Evolutionary conservation across 2,888 invertebrate species (phyloP).

Genomic region (Habroteleia sp.): DNA sequence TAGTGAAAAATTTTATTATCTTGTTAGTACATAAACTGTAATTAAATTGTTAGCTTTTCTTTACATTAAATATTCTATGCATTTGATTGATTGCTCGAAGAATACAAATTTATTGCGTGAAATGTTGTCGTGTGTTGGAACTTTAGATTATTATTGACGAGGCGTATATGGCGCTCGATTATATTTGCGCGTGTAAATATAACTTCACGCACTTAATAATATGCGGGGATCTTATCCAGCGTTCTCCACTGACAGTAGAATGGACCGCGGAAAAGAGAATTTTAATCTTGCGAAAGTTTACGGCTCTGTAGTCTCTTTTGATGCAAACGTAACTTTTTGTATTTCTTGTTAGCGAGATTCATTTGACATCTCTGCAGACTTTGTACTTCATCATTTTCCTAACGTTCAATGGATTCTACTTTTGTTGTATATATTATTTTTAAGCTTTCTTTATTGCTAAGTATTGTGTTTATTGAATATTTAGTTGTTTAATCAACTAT

Average conservation of each 20-base stretch:
- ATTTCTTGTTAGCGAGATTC: conserved; percentile 20
- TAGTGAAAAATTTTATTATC: too few relatives aligned
- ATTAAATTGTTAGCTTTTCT: background rate
- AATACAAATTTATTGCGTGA: conserved; percentile 15
- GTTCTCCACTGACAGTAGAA: conserved; percentile 33
- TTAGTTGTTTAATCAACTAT: too few relatives aligned
- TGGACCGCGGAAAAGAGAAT: conserved; percentile 37
- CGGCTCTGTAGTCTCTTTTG: conserved; percentile 6
- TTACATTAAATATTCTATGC: background rate
- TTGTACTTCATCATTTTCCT: conserved; percentile 18
- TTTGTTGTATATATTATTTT: too few relatives aligned
- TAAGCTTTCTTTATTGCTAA: too few relatives aligned
- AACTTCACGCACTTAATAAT: conserved; percentile 36
- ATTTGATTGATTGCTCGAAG: conserved; percentile 3
- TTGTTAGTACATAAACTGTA: too few relatives aligned
- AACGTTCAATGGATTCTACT: too few relatives aligned
- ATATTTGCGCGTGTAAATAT: conserved; percentile 22
- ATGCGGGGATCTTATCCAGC: conserved; percentile 18
- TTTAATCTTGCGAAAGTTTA: conserved; percentile 38
- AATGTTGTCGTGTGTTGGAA: conserved; percentile 32
- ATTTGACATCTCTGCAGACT: conserved; percentile 10
- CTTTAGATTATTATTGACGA: conserved; percentile 37
- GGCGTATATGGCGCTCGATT: conserved; percentile 10
- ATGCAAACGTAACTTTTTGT: conserved; percentile 11
- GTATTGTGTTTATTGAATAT: too few relatives aligned